Evolutionary conservation across 2,797 vertebrate species (phyloP).

Genomic region (Zenarchopterus dispar): DNA sequence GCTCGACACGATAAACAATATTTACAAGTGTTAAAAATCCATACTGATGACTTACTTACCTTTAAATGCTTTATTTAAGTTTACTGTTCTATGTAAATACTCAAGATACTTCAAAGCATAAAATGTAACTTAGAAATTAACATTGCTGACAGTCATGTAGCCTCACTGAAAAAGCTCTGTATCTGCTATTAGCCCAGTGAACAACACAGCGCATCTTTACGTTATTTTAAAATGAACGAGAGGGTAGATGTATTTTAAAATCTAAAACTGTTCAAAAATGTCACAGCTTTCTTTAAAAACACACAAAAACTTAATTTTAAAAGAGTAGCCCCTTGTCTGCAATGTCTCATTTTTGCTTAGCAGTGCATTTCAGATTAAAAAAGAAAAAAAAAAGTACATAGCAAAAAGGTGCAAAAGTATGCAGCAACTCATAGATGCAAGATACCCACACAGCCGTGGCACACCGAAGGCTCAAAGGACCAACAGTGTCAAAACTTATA

Average conservation of each 20-base stretch:
- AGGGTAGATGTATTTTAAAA: constrained; percentile 34
- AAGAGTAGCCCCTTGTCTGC: constrained; percentile 53
- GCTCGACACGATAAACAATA: constrained; percentile 55
- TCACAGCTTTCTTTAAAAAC: constrained; percentile 65
- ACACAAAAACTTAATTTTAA: constrained; percentile 42
- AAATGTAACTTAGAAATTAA: constrained; percentile 32
- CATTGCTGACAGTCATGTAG: constrained; percentile 46
- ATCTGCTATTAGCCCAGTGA: constrained; percentile 42
- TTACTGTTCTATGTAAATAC: constrained; percentile 24
- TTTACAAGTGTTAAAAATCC: constrained; percentile 48
- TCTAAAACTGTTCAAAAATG: constrained; percentile 42
- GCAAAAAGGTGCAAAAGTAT: constrained; percentile 79
- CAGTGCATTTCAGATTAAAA: constrained; percentile 75
- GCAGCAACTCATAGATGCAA: constrained; percentile 71
- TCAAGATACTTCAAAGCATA: constrained; percentile 50
- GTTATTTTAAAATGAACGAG: constrained; percentile 45
- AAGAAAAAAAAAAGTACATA: constrained; percentile 60
- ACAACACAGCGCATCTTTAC: constrained; percentile 35
- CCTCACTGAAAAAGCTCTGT: constrained; percentile 47
- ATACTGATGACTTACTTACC: constrained; percentile 36
- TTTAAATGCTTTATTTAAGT: constrained; percentile 39
- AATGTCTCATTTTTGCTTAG: constrained; percentile 66
- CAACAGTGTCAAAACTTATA: constrained; percentile 44
- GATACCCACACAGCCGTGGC: constrained; percentile 55
- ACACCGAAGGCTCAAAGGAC: constrained; percentile 39